Evolutionary conservation across 2,888 invertebrate genomes (phyloP).

Genomic region (Matsumyia berberina): DNA sequence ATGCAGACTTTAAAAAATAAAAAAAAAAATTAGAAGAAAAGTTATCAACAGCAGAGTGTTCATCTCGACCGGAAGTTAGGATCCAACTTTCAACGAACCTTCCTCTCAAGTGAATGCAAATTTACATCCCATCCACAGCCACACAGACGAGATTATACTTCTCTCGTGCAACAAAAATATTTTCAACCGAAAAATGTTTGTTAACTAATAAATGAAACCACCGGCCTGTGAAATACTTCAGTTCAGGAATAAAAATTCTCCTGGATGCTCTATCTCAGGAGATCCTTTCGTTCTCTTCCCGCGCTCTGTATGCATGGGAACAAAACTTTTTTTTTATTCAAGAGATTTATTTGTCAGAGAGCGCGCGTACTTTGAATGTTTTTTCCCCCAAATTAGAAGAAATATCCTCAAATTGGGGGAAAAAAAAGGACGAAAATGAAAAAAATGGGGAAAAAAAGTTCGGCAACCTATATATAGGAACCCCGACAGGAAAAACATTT

Average conservation of each 20-base stretch:
- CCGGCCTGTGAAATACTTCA: conserved; percentile 69
- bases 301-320: neutral
- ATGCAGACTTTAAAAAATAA: neutral
- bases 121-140: conserved; percentile 30
- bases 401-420: conserved; percentile 23
- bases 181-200: conserved; percentile 37
- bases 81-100: conserved; percentile 63
- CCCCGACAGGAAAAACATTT: conserved; percentile 10
- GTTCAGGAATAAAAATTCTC: conserved; percentile 36
- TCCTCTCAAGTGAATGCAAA: conserved; percentile 63
- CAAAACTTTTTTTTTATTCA: conserved; percentile 14
- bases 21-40: neutral
- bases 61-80: conserved; percentile 64
- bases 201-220: conserved; percentile 68
- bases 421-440: neutral
- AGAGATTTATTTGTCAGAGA: conserved; percentile 20
- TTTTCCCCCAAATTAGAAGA: conserved; percentile 48
- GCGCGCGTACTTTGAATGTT: conserved; percentile 16
- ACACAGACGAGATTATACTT: neutral
- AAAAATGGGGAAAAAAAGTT: neutral
- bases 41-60: conserved; percentile 32
- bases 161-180: neutral
- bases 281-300: conserved; percentile 24
- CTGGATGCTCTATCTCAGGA: conserved; percentile 62
- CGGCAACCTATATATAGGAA: neutral